Conservation (phyloP, 2,113 vertebrate genomes). For the Narcine bancroftii region DNA sequence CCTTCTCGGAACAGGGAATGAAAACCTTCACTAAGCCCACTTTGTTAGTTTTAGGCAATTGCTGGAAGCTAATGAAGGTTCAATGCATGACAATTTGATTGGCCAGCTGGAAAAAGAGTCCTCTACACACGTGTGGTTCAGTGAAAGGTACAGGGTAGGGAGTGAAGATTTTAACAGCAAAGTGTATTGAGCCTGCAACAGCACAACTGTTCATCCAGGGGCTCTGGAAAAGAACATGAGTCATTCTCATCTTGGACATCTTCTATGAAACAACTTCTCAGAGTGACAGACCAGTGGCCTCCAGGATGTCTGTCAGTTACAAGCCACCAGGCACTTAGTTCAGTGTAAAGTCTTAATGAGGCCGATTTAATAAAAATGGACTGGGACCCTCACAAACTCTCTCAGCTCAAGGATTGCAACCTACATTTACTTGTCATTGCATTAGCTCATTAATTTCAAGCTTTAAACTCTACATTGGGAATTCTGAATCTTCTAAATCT, state of each 20-base stretch:
- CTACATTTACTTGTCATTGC: background rate
- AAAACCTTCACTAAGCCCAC: background rate
- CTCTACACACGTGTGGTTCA: background rate
- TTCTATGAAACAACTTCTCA: too few relatives aligned
- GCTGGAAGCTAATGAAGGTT: background rate
- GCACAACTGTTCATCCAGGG: background rate
- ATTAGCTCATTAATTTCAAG: background rate
- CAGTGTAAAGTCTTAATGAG: background rate
- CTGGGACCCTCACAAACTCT: too few relatives aligned
- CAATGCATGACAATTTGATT: background rate
- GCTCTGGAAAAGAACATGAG: background rate
- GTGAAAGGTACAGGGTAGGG: background rate
- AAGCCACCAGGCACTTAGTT: too few relatives aligned
- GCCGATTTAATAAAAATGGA: background rate
- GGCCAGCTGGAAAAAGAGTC: background rate
- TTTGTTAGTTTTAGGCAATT: background rate
- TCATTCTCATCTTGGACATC: background rate
- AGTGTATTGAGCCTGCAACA: background rate
- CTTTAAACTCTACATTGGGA: background rate
- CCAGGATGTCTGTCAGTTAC: too few relatives aligned
- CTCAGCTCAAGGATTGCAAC: too few relatives aligned
- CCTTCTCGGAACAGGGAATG: background rate
- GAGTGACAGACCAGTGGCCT: too few relatives aligned
- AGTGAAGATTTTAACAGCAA: background rate
- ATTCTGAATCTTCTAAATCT: background rate